Percentiles rank a stretch among this genome's conserved stretches.
Conservation (phyloP, 2,113 vertebrate genomes). For the Oncorhynchus keta region DNA sequence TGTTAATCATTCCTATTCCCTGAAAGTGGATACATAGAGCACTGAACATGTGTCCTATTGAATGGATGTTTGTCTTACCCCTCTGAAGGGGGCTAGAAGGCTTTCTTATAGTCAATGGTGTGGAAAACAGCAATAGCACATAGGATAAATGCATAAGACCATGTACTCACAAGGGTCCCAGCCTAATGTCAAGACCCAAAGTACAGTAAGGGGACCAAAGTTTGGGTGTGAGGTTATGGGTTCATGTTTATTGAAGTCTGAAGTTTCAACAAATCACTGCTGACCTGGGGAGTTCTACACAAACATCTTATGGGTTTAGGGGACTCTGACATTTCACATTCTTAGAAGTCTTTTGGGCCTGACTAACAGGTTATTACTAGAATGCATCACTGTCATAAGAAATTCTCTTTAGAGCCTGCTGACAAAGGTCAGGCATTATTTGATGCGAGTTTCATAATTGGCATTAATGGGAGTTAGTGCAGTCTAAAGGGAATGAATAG, state of each 20-base stretch:
- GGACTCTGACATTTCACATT: background rate
- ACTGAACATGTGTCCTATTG: background rate
- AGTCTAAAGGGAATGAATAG: background rate
- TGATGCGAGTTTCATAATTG: background rate
- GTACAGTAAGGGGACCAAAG: background rate
- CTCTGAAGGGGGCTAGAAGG: background rate
- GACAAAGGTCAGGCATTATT: background rate
- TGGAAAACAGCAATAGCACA: background rate
- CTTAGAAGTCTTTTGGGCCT: background rate
- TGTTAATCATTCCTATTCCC: background rate
- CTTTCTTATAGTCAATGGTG: background rate
- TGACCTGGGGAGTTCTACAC: background rate
- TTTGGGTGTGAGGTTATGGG: background rate
- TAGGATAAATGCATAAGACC: background rate
- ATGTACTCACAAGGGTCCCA: background rate
- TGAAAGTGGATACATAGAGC: background rate
- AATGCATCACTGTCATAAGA: background rate
- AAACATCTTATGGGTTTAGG: background rate
- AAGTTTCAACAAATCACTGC: background rate
- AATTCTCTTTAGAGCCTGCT: background rate
- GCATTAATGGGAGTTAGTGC: background rate
- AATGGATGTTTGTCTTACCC: background rate
- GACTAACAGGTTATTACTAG: background rate
- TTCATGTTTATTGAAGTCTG: background rate
- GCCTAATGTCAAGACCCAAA: slow-evolving; percentile 1